Conservation (phyloP, 2,888 invertebrate genomes). For the Autographa gamma region DNA sequence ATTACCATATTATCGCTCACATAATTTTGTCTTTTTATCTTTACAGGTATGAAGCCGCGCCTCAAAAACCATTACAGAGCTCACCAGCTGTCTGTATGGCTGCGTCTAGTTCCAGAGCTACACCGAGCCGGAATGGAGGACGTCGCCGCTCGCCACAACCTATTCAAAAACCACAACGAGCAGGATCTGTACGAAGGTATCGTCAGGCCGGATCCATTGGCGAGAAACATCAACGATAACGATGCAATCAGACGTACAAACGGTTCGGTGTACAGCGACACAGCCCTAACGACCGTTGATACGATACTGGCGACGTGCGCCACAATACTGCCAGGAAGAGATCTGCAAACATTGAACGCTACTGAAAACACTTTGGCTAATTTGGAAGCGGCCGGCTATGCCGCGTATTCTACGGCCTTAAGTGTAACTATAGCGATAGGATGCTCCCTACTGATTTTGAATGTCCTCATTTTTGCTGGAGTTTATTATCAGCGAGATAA, state of each 20-base stretch:
- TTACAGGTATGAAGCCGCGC: slow-evolving; percentile 95
- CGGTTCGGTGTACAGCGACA: slow-evolving; percentile 86
- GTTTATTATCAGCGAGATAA: slow-evolving; percentile 95
- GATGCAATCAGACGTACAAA: slow-evolving; percentile 89
- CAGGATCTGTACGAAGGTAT: slow-evolving; percentile 96
- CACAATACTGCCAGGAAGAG: slow-evolving; percentile 89
- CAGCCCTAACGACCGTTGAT: slow-evolving; percentile 91
- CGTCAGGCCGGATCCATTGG: slow-evolving; percentile 95
- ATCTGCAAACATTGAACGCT: slow-evolving; percentile 84
- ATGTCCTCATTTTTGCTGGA: slow-evolving; percentile 95
- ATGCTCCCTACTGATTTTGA: slow-evolving; percentile 93
- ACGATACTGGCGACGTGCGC: slow-evolving; percentile 92
- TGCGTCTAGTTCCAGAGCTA: slow-evolving; percentile 96
- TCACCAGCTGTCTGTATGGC: slow-evolving; percentile 98
- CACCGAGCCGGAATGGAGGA: slow-evolving; percentile 97
- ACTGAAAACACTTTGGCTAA: slow-evolving; percentile 93
- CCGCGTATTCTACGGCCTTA: slow-evolving; percentile 93
- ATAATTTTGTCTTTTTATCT: slow-evolving; percentile 24
- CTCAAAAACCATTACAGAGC: slow-evolving; percentile 98
- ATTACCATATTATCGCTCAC: neutral
- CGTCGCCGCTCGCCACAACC: slow-evolving; percentile 95
- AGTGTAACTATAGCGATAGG: slow-evolving; percentile 95
- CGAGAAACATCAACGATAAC: slow-evolving; percentile 89
- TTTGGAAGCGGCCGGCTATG: slow-evolving; percentile 93
- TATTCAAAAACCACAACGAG: slow-evolving; percentile 96